Percentiles rank a stretch among this genome's conserved stretches.
Evolutionary conservation across 2,113 vertebrate species (phyloP).

Genomic region (Balaeniceps rex): DNA sequence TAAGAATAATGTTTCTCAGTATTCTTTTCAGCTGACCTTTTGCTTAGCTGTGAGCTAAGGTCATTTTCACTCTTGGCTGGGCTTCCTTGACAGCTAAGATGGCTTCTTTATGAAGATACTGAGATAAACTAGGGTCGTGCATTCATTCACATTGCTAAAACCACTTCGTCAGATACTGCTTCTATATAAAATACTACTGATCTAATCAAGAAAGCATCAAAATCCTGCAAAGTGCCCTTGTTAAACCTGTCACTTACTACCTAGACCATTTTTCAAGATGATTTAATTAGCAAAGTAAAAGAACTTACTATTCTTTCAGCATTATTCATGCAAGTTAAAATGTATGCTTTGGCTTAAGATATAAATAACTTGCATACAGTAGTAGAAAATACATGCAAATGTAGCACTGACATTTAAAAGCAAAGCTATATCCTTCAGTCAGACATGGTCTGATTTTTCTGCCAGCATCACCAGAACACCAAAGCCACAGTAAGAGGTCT

Average conservation of each 20-base stretch:
- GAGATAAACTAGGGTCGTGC: slow-evolving; percentile 63
- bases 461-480: not conserved
- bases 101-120: slow-evolving; percentile 67
- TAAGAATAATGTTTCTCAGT: slow-evolving; percentile 19
- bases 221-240: slow-evolving; percentile 58
- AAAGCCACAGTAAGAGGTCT: not conserved
- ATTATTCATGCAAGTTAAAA: slow-evolving; percentile 60
- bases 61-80: slow-evolving; percentile 76
- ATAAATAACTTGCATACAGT: slow-evolving; percentile 54
- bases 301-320: slow-evolving; percentile 36
- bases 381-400: slow-evolving; percentile 8
- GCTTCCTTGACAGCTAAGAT: slow-evolving; percentile 64
- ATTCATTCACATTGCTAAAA: slow-evolving; percentile 62
- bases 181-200: slow-evolving; percentile 61
- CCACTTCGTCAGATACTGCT: slow-evolving; percentile 65
- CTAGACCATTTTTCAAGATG: slow-evolving; percentile 66
- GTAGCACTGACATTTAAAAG: not conserved
- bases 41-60: slow-evolving; percentile 72
- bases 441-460: not conserved
- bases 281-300: slow-evolving; percentile 75
- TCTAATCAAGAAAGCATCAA: slow-evolving; percentile 73
- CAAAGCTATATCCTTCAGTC: not conserved
- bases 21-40: slow-evolving; percentile 70
- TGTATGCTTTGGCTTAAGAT: slow-evolving; percentile 39
- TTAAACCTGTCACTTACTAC: slow-evolving; percentile 69